Percentiles rank a stretch among this genome's conserved stretches.
Evolutionary conservation across 2,888 invertebrate species (phyloP).

Genomic region (Ceriagrion tenellum): DNA sequence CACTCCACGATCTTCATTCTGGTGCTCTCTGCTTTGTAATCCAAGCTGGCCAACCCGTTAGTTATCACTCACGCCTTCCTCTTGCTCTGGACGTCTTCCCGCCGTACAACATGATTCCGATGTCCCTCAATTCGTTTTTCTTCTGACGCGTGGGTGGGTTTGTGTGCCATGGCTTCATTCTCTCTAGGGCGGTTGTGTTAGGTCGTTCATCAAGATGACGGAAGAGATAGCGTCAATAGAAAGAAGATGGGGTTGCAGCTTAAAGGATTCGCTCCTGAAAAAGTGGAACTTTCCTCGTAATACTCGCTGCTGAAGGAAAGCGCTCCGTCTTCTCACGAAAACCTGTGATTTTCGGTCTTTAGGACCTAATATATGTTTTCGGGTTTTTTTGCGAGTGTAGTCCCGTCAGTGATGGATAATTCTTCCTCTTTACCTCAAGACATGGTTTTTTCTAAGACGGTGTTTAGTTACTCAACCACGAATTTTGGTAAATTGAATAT

Average conservation of each 20-base stretch:
- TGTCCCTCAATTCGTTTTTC: constrained; percentile 25
- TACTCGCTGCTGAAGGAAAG: neutral
- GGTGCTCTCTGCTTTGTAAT: neutral
- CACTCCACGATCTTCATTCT: neutral
- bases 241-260: constrained; percentile 6
- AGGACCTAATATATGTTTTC: neutral
- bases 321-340: neutral
- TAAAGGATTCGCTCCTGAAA: constrained; percentile 5
- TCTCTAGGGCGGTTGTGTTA: neutral
- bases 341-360: neutral
- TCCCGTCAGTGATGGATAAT: neutral
- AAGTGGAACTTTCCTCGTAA: neutral
- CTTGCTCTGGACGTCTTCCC: neutral
- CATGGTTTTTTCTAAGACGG: too few species aligned
- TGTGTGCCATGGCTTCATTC: neutral
- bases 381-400: neutral
- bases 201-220: constrained; percentile 30
- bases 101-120: neutral
- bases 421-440: too few species aligned
- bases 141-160: neutral
- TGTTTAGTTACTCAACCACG: too few species aligned
- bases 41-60: neutral
- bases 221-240: constrained; percentile 36
- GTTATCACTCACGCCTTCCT: neutral
- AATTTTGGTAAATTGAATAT: too few species aligned